phyloP scores from a whole-genome alignment of 1,140 invertebrate species.

The Harpegnathos saltator region DNA sequence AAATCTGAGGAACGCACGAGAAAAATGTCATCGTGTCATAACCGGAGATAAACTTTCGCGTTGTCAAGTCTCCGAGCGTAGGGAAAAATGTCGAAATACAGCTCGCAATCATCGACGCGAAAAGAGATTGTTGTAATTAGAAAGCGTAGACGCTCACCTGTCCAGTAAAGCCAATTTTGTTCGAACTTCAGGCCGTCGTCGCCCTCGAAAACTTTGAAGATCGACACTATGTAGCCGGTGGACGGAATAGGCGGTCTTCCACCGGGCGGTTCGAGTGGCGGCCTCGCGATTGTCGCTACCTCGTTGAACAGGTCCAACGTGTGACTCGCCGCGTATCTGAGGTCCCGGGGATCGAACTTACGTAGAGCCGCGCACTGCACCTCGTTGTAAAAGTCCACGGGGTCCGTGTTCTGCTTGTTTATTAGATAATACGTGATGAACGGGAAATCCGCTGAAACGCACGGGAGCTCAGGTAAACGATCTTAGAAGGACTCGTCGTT shows the following conservation, averaged over 20 bases:
- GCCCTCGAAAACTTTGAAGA: constrained; percentile 97
- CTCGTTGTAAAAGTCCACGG: constrained; percentile 93
- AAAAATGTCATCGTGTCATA: background rate
- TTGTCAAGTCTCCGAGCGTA: background rate
- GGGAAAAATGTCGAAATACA: background rate
- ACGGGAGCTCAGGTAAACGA: constrained; percentile 27
- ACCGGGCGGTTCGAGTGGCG: constrained; percentile 91
- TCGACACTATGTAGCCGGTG: constrained; percentile 96
- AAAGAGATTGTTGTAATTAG: background rate
- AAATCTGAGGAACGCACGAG: background rate
- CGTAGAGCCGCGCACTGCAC: constrained; percentile 92
- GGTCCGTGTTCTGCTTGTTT: constrained; percentile 94
- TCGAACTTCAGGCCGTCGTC: constrained; percentile 96
- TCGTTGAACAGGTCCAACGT: constrained; percentile 95
- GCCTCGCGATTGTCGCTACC: constrained; percentile 95
- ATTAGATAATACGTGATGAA: constrained; percentile 96
- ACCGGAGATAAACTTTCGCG: no score
- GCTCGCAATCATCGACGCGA: background rate
- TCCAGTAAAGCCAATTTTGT: constrained; percentile 97
- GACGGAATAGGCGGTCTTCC: constrained; percentile 91
- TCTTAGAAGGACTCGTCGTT: constrained; percentile 4
- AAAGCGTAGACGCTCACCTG: constrained; percentile 86
- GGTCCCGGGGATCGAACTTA: constrained; percentile 93
- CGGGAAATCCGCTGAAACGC: constrained; percentile 92
- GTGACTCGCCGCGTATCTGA: constrained; percentile 93